phyloP scores from a whole-genome alignment of 2,797 vertebrate genomes.

The Nannoperca obscura region DNA sequence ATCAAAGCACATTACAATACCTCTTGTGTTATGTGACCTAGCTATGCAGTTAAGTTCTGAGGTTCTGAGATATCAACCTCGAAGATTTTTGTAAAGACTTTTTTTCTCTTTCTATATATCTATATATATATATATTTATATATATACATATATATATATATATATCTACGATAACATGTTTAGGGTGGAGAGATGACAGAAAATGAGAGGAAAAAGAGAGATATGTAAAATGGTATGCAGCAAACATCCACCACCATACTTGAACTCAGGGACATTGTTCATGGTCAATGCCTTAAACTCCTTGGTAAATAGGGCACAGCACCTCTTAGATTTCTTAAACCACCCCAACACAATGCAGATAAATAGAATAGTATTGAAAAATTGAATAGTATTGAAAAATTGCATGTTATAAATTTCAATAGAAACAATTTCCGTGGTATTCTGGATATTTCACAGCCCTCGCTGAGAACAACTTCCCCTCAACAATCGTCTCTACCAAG shows the following conservation, averaged over 20 bases:
- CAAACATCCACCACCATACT: neutral
- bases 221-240: neutral
- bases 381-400: neutral
- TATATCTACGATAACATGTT: too few species aligned
- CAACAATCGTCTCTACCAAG: neutral
- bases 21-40: neutral
- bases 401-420: neutral
- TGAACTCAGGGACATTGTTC: neutral
- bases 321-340: neutral
- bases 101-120: neutral
- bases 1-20: neutral
- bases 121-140: too few species aligned
- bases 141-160: too few species aligned
- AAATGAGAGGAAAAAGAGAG: neutral
- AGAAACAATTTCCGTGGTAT: neutral
- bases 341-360: too few species aligned
- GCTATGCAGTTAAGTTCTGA: neutral
- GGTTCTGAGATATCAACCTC: neutral
- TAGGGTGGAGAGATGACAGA: neutral
- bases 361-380: neutral
- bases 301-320: too few species aligned
- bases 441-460: neutral
- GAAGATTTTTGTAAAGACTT: too few species aligned
- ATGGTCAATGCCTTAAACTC: neutral
- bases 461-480: neutral